phyloP scores from a whole-genome alignment of 2,888 invertebrate species.

The Drosophila atripex region DNA sequence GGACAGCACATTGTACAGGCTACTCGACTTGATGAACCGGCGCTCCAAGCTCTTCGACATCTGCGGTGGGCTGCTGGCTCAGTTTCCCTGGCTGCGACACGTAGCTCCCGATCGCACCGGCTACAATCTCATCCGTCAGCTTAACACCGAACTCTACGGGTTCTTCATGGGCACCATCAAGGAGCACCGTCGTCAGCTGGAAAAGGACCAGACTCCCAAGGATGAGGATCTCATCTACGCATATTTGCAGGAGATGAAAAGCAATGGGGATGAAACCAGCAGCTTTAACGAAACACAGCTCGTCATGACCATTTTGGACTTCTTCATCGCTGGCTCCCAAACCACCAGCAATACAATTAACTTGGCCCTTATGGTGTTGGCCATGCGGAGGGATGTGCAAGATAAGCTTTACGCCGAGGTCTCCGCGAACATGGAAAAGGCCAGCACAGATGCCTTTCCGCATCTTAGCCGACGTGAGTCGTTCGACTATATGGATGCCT shows the following conservation, averaged over 20 bases:
- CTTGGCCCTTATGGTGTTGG: constrained; percentile 86
- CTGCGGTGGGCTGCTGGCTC: constrained; percentile 86
- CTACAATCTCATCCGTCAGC: constrained; percentile 85
- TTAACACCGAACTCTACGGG: constrained; percentile 85
- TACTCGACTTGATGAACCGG: constrained; percentile 84
- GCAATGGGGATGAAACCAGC: constrained; percentile 45
- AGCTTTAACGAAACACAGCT: constrained; percentile 86
- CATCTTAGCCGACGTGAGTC: constrained; percentile 83
- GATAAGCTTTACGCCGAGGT: constrained; percentile 85
- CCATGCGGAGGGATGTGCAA: constrained; percentile 86
- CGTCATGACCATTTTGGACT: constrained; percentile 87
- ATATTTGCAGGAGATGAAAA: constrained; percentile 86
- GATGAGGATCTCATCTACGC: constrained; percentile 87
- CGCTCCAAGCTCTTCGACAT: constrained; percentile 86
- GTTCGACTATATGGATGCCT: constrained; percentile 85
- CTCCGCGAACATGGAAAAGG: constrained; percentile 79
- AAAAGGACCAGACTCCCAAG: constrained; percentile 81
- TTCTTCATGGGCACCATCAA: constrained; percentile 86
- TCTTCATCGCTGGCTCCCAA: constrained; percentile 88
- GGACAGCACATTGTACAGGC: constrained; percentile 83
- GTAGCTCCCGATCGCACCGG: constrained; percentile 87
- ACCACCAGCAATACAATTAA: constrained; percentile 88
- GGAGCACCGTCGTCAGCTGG: constrained; percentile 84
- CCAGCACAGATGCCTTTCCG: constrained; percentile 59
- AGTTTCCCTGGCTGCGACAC: constrained; percentile 87